Percentiles rank a stretch among this genome's conserved stretches.
These are phyloP conservation scores for Nyctibius grandis DNA, from an alignment of 2,797 vertebrate genomes.

Conservation along the genomic window DNA sequence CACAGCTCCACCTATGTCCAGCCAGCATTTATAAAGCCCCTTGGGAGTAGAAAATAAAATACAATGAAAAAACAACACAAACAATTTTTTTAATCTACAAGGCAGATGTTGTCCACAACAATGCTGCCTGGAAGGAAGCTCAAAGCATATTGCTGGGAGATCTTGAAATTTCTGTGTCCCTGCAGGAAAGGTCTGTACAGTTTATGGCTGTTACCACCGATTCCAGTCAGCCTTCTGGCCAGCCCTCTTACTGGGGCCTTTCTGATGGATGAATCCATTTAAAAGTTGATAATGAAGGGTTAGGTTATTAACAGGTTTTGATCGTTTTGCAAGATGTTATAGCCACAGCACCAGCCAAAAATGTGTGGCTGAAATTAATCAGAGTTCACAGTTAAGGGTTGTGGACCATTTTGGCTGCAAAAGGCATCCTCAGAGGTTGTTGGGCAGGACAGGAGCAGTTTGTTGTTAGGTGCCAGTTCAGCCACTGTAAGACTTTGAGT, in stretches of 20 bases:
- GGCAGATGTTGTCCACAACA: not conserved
- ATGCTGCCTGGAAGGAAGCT: not conserved
- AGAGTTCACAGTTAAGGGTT: not conserved
- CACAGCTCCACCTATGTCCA: not conserved
- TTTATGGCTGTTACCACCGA: not conserved
- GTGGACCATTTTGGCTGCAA: not conserved
- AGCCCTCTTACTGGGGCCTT: not conserved
- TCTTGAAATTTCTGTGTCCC: not conserved
- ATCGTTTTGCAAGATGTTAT: not conserved
- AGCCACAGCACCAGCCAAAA: not conserved
- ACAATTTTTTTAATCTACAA: not conserved
- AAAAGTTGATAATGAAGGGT: not conserved
- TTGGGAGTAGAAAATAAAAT: not conserved
- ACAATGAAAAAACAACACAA: not conserved
- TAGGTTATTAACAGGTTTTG: not conserved
- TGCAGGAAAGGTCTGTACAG: not conserved
- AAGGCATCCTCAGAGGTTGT: not conserved
- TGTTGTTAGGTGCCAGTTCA: not conserved
- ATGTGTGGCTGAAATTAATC: not conserved
- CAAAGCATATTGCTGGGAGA: not conserved
- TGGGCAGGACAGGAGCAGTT: not conserved
- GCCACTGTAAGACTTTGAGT: not conserved
- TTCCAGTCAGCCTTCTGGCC: not conserved
- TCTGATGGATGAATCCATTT: not conserved
- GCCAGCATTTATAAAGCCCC: not conserved